Evolutionary conservation across 2,113 vertebrate species (phyloP).

Genomic region (Nothobranchius furzeri): DNA sequence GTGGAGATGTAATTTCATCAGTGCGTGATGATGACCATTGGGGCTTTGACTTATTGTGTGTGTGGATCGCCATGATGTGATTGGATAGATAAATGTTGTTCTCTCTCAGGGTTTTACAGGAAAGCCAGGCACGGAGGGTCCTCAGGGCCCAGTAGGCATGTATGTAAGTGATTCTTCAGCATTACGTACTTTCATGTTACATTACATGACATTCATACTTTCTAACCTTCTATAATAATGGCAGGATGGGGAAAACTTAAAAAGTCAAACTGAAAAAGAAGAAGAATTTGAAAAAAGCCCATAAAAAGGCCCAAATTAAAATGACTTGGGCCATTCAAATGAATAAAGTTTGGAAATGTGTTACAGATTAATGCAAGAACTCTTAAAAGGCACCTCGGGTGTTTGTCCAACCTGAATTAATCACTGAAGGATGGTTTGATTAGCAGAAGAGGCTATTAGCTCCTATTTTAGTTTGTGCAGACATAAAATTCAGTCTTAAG

Average conservation of each 20-base stretch:
- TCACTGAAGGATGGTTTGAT: not conserved
- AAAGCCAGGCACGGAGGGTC: conserved; percentile 82
- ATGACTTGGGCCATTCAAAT: too few relatives aligned
- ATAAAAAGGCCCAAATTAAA: too few relatives aligned
- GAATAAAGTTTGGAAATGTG: too few relatives aligned
- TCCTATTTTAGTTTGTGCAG: not conserved
- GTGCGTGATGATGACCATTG: too few relatives aligned
- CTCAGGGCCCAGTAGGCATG: conserved; percentile 86
- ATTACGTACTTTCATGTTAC: not conserved
- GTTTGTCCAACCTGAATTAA: not conserved
- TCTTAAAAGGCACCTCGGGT: not conserved
- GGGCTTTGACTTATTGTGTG: too few relatives aligned
- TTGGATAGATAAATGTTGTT: not conserved
- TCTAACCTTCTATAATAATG: not conserved
- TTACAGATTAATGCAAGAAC: too few relatives aligned
- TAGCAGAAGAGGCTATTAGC: not conserved
- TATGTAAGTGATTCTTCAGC: conserved; percentile 83
- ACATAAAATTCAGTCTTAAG: not conserved
- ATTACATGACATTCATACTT: not conserved
- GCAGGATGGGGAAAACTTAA: too few relatives aligned
- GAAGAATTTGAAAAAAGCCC: too few relatives aligned
- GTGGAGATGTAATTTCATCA: too few relatives aligned
- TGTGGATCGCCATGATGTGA: not conserved
- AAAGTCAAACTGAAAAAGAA: not conserved
- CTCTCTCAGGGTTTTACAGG: conserved; percentile 84